Evolutionary conservation across 2,113 vertebrate genomes (phyloP), one percentile per base, ranked within the genome.

Genomic region (Melanerpes formicivorus): DNA sequence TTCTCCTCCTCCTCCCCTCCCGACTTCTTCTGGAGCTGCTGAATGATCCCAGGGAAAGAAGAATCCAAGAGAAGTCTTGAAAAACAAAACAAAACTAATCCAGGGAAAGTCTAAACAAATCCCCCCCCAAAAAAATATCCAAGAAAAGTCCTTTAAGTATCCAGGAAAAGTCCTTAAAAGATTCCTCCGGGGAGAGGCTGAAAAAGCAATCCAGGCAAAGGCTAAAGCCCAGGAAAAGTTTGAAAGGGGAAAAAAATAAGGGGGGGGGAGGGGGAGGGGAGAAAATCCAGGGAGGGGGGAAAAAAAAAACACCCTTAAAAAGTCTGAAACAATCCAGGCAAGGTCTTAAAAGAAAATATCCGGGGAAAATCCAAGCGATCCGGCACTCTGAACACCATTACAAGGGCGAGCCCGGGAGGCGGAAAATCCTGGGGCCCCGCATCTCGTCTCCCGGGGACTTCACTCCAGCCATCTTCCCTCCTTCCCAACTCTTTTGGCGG

Each of bases 401-500:
- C 60, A 91, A 85, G 82, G 83, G 73, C 21, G 18, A 94, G 93
- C 88, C 87, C 4, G 25, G 77, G 87, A 88, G 80, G 87, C 72
- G 16, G 84, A 77, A 93, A 95, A 93, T 93, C 74, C 94, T 77
- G 78, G 63, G 90, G 90, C 88, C 84, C 95, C 84, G 52, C 92
- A 63, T 59, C 84, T 73, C 84, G 87, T 85, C 87, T 85, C 74
- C 65, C 80, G 40, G 69, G 64, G 69, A 88, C 67, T 71, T 58
- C 8, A 72, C 92, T 92, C 90, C 84, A 78, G 93, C 90, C 88
- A 94, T 94, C 84, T 92, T 91, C 78, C 79, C 90, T 93, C 85
- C 81, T 88, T 58, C 82, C 87, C 78, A 69, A 92, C 87, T 87
- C 91, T 95, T 95, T 93, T 86, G 93, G 95, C 82, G 78, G 95